phyloP scores from a whole-genome alignment of 2,113 vertebrate species.

The Nanorana parkeri region DNA sequence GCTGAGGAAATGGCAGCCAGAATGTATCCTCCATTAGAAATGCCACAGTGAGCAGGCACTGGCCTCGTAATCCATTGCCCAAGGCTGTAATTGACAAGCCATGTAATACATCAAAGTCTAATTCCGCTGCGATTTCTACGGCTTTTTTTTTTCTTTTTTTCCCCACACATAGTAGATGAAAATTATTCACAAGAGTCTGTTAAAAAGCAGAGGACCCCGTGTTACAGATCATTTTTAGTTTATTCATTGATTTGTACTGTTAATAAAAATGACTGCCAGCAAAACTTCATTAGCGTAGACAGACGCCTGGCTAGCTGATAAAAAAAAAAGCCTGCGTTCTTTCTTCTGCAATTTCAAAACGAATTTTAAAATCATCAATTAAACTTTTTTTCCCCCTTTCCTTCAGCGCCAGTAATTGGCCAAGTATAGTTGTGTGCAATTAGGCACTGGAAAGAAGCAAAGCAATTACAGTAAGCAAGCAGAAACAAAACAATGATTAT shows the following conservation, averaged over 20 bases:
- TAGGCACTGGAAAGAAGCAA: no score
- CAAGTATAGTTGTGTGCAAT: no score
- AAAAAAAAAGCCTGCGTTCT: background rate
- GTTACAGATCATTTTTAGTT: constrained; percentile 17
- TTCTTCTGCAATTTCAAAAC: background rate
- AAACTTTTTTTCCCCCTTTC: background rate
- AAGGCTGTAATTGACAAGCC: constrained; percentile 31
- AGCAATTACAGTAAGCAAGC: no score
- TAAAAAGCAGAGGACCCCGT: background rate
- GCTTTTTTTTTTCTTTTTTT: background rate
- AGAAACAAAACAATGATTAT: background rate
- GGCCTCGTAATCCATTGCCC: constrained; percentile 23
- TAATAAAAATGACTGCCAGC: background rate
- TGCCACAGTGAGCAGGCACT: background rate
- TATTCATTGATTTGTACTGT: constrained; percentile 20
- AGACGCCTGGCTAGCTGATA: no score
- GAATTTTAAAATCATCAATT: background rate
- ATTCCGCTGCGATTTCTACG: constrained; percentile 7
- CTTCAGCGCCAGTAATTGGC: no score
- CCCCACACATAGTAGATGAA: constrained; percentile 8
- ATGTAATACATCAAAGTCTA: constrained; percentile 17
- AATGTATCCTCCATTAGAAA: constrained; percentile 17
- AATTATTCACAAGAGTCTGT: constrained; percentile 19
- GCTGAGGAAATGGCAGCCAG: constrained; percentile 40
- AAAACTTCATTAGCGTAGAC: constrained; percentile 1